These are phyloP conservation scores for Pionites leucogaster DNA, from an alignment of 2,113 vertebrate genomes.

Conservation along the genomic window DNA sequence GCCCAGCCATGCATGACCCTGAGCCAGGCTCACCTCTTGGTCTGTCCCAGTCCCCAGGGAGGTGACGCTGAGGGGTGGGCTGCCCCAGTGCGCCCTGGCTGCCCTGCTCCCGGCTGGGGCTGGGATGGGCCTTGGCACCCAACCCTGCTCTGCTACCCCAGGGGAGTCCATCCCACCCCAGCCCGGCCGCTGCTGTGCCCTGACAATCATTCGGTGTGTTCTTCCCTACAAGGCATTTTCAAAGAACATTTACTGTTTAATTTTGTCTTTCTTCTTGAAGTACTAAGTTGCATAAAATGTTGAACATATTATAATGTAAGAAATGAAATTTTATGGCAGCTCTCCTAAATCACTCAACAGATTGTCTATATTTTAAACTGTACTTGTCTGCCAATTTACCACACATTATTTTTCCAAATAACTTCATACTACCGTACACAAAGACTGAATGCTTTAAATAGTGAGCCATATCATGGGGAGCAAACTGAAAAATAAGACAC, in stretches of 20 bases:
- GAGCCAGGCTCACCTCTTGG: rapidly evolving
- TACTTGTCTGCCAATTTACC: conserved; percentile 64
- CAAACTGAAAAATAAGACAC: background rate
- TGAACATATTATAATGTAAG: conserved; percentile 40
- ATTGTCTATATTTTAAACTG: conserved; percentile 66
- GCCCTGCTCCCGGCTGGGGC: background rate
- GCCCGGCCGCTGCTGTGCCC: rapidly evolving
- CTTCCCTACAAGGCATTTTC: background rate
- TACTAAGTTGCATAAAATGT: conserved; percentile 32
- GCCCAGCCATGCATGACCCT: rapidly evolving
- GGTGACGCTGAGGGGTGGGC: background rate
- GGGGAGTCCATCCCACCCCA: background rate
- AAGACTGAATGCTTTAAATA: conserved; percentile 47
- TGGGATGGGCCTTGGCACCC: rapidly evolving
- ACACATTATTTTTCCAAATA: conserved; percentile 68
- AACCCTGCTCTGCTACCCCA: background rate
- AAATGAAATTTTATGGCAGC: conserved; percentile 56
- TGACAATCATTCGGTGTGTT: background rate
- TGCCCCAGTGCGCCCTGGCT: background rate
- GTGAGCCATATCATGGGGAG: background rate
- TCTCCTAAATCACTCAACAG: conserved; percentile 54
- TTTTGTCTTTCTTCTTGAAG: background rate
- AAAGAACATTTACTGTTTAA: background rate
- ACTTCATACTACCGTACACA: conserved; percentile 61
- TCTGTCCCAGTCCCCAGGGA: background rate